phyloP scores from a whole-genome alignment of 2,113 vertebrate genomes.

The Corvus moneduloides region DNA sequence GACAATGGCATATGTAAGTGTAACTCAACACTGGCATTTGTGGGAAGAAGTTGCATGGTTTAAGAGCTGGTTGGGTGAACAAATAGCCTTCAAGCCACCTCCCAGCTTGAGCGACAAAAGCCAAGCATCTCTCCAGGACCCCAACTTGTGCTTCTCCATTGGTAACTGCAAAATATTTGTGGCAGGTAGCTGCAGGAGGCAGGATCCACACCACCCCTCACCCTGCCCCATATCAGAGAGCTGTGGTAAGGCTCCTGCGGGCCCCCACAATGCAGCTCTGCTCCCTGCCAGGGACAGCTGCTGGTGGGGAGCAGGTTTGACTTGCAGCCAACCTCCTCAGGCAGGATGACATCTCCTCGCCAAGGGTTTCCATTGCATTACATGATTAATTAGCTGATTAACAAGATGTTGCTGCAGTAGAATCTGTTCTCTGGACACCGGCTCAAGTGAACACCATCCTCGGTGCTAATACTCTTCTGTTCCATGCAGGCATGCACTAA shows the following conservation, averaged over 20 bases:
- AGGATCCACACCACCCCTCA: neutral
- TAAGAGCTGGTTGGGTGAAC: neutral
- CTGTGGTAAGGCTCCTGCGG: neutral
- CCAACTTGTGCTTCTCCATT: fast-evolving
- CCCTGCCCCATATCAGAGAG: neutral
- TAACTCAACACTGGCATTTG: neutral
- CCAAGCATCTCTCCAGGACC: fast-evolving
- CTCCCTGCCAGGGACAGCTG: neutral
- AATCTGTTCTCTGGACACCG: slow-evolving; percentile 14
- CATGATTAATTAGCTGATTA: slow-evolving; percentile 64
- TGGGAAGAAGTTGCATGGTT: fast-evolving
- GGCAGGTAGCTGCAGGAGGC: neutral
- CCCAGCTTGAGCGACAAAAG: neutral
- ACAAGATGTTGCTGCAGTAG: slow-evolving; percentile 28
- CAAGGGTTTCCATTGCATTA: neutral
- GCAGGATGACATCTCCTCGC: neutral
- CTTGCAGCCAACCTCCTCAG: neutral
- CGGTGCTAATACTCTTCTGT: slow-evolving; percentile 27
- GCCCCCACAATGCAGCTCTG: fast-evolving
- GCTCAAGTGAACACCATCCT: neutral
- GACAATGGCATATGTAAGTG: neutral
- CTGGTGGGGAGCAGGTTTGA: neutral
- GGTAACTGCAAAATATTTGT: neutral
- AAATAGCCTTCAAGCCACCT: neutral
- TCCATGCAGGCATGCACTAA: neutral